Evolutionary conservation across 2,113 vertebrate species (phyloP), one percentile per base, ranked within the genome.

Genomic region (Neotoma lepida): DNA sequence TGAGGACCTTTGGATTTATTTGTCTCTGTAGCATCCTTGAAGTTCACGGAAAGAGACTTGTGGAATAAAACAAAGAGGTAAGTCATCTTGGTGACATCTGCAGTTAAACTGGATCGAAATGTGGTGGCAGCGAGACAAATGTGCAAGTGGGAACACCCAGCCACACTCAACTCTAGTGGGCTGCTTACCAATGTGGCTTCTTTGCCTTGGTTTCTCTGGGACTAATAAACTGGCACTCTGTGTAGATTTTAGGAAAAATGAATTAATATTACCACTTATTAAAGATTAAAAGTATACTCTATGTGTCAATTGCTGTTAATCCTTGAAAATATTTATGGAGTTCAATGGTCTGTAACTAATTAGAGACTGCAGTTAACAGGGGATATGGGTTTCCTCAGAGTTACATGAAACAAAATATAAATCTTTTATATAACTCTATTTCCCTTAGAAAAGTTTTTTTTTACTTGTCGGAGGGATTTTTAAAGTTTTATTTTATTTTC

Each of bases 401-500:
- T 86, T 96, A 93, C 77, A 88, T 51, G 54, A 49, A 82, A 90
- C 77, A 96, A 97, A 96, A 95, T 92, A 94, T 96, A 95, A 96
- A 97, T 98, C 94, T 96, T 81, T 93, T 97, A 81, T 88, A 93
- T 95, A 94, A 93, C 92, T 97, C 90, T 97, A 54, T 97, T 98
- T 98, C 94, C 91, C 90, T 94, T 86, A 96, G 94, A 97, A 98
- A 97, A 35, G 76, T 92, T 92, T 97, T 97, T 97, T 97, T 93
- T 91, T 97, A 97, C 97, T 97, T 96, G 88, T 95, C 93, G 18
- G 13, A 97, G 76, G 91, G 93, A 44, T 93, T 96, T 98, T 96
- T 89, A 81, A 90, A 93, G 92, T 97, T 98, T 98, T 97, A 97
- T 97, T 98, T 96, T 97, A 93, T 97, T 97, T 96, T 95, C 96